Conservation (phyloP, 53 echinoderm and acorn worm genomes). For the Apostichopus leukothele region DNA sequence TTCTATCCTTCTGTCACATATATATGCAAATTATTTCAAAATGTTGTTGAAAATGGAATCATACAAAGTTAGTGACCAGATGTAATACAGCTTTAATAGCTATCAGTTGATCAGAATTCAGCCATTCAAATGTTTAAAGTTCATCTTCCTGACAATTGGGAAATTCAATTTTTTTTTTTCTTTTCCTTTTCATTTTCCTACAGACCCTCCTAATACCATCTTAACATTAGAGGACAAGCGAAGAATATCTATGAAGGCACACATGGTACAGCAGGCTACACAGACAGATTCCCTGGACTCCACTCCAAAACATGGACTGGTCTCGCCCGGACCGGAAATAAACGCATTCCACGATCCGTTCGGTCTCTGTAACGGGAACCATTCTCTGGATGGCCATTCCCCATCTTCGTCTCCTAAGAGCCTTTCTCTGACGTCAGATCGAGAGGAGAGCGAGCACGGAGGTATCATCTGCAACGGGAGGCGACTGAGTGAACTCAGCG, state of each 20-base stretch:
- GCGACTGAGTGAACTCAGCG: conserved; percentile 85
- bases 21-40: too few relatives aligned
- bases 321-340: conserved; percentile 13
- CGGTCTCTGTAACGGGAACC: conserved; percentile 33
- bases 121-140: too few relatives aligned
- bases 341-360: conserved; percentile 13
- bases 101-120: too few relatives aligned
- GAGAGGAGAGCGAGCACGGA: conserved; percentile 59
- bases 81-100: too few relatives aligned
- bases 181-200: neutral
- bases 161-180: neutral
- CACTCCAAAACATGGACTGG: conserved; percentile 18
- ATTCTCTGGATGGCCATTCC: conserved; percentile 17
- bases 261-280: conserved; percentile 74
- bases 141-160: neutral
- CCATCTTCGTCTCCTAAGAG: conserved; percentile 33
- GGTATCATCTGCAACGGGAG: conserved; percentile 82
- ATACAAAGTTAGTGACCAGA: too few relatives aligned
- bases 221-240: conserved; percentile 83
- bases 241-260: conserved; percentile 68
- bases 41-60: too few relatives aligned
- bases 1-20: too few relatives aligned
- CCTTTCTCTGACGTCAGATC: conserved; percentile 26
- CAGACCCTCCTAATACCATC: neutral
- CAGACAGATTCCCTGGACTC: conserved; percentile 68